Conservation (phyloP, 1,140 invertebrate species). For the Zophobas atratus region DNA sequence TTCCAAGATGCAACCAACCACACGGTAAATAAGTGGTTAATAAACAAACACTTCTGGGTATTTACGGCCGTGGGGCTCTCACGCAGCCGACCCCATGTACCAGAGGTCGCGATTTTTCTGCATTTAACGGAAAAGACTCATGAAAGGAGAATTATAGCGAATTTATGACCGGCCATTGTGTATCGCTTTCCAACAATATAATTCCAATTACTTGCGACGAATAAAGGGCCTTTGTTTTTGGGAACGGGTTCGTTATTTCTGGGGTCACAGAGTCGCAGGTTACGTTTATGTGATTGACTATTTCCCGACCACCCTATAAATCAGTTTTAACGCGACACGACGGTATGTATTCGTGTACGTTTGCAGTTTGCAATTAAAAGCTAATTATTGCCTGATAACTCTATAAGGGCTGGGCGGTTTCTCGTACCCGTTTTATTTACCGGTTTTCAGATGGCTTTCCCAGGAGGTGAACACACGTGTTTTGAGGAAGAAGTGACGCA, state of each 20-base stretch:
- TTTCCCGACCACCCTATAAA: conserved; percentile 20
- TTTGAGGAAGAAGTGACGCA: conserved; percentile 52
- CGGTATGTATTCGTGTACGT: not conserved
- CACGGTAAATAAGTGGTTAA: conserved; percentile 42
- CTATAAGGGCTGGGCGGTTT: not conserved
- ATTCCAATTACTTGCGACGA: conserved; percentile 21
- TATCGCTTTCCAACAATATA: conserved; percentile 12
- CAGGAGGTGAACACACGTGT: conserved; percentile 48
- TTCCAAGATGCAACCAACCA: not conserved
- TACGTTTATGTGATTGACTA: conserved; percentile 10
- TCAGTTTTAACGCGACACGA: conserved; percentile 21
- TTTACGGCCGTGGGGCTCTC: conserved; percentile 37
- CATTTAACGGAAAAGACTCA: conserved; percentile 41
- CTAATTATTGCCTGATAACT: conserved; percentile 13
- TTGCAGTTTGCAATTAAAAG: not conserved
- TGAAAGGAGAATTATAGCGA: conserved; percentile 37
- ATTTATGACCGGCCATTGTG: conserved; percentile 43
- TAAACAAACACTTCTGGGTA: conserved; percentile 46
- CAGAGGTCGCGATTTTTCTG: conserved; percentile 40
- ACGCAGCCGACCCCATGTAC: conserved; percentile 45
- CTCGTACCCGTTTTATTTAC: conserved; percentile 17
- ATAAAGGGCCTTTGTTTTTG: conserved; percentile 39
- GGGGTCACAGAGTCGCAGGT: not conserved
- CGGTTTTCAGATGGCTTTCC: conserved; percentile 33
- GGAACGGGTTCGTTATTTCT: not conserved